These are phyloP conservation scores for Pristionchus fissidentatus DNA, from an alignment of 2,888 invertebrate species.

Conservation along the genomic window DNA sequence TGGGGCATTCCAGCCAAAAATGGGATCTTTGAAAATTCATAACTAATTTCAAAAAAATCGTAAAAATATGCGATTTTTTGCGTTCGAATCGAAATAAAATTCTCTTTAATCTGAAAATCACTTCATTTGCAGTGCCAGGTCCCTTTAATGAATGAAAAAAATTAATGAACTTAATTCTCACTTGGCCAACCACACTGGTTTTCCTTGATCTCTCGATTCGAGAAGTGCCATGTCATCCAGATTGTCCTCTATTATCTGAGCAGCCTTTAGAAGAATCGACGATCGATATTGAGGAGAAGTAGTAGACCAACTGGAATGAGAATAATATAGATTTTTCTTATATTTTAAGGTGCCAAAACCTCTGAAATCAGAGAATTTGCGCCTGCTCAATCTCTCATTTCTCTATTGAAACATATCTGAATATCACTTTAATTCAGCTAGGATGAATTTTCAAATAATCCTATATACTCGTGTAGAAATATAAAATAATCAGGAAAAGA, in stretches of 20 bases:
- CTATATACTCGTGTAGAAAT: no score
- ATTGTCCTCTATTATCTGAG: slow-evolving; percentile 43
- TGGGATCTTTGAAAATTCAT: no score
- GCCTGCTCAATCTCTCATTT: neutral
- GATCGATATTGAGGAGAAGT: slow-evolving; percentile 77
- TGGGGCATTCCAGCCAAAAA: no score
- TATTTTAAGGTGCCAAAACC: neutral
- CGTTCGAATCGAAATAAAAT: no score
- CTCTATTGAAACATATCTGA: no score
- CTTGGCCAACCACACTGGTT: slow-evolving; percentile 77
- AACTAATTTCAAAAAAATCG: no score
- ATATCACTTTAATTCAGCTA: neutral
- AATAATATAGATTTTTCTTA: neutral
- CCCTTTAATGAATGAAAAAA: neutral
- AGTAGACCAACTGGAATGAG: slow-evolving; percentile 77
- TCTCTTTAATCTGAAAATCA: no score
- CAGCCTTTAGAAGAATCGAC: slow-evolving; percentile 41
- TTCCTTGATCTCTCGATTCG: slow-evolving; percentile 80
- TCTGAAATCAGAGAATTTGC: neutral
- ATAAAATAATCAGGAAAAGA: neutral
- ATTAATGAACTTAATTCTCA: slow-evolving; percentile 38
- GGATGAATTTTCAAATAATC: no score
- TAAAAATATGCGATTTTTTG: no score
- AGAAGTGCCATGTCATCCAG: slow-evolving; percentile 77
- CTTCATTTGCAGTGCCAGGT: no score